A percentile compares a stretch with the other conserved stretches of the same genome.
phyloP scores from a whole-genome alignment of 1,140 invertebrate genomes.

The Alviniconcha marisindica region DNA sequence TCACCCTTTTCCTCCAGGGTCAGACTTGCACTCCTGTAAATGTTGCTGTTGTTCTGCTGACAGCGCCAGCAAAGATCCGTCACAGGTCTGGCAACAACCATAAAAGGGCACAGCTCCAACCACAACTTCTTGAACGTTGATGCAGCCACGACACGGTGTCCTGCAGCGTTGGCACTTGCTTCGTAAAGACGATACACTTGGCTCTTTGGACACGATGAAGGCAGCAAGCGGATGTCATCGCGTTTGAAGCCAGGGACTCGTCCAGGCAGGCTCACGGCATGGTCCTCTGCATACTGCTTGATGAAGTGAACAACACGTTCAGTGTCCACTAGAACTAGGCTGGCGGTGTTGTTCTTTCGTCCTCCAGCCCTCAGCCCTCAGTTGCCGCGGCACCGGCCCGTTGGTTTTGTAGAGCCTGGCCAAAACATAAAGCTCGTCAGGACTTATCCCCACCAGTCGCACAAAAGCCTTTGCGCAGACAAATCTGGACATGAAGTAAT shows the following conservation, averaged over 20 bases:
- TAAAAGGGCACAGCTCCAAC: constrained; percentile 41
- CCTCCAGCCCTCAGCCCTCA: constrained; percentile 34
- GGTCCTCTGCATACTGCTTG: constrained; percentile 44
- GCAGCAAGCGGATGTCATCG: constrained; percentile 46
- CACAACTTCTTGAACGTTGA: constrained; percentile 31
- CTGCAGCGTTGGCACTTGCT: neutral
- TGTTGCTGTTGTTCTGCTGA: constrained; percentile 44
- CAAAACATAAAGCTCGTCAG: constrained; percentile 28
- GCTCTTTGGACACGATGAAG: constrained; percentile 84
- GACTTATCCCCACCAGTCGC: too few species aligned
- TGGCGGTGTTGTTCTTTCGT: constrained; percentile 18
- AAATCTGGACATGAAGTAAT: too few species aligned
- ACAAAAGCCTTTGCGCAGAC: too few species aligned
- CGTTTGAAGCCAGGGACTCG: constrained; percentile 52
- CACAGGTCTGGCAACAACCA: constrained; percentile 46
- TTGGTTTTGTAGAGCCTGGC: constrained; percentile 36
- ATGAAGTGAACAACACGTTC: constrained; percentile 47
- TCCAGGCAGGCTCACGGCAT: constrained; percentile 52
- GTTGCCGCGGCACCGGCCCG: constrained; percentile 38
- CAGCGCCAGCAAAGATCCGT: constrained; percentile 56
- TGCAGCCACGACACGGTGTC: neutral
- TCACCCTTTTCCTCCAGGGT: neutral
- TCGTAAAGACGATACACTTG: neutral
- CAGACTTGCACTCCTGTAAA: constrained; percentile 34
- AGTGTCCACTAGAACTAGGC: constrained; percentile 38